Percentiles rank a stretch among this genome's conserved stretches.
These are phyloP conservation scores for Apteryx owenii DNA, from an alignment of 2,113 vertebrate species.

Conservation along the genomic window DNA sequence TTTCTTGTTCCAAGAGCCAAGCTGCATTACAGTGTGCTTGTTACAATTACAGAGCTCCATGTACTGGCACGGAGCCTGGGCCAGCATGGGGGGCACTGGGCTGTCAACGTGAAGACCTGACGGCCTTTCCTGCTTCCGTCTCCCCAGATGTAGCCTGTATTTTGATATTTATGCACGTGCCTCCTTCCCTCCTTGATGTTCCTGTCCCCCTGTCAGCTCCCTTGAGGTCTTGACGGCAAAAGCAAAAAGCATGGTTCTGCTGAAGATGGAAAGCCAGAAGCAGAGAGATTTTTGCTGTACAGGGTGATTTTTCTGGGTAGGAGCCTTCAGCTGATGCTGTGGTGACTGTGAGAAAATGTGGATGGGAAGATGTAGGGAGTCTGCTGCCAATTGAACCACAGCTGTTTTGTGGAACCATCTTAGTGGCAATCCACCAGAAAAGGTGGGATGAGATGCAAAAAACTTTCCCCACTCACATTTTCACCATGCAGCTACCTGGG, in stretches of 20 bases:
- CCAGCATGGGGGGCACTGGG: accelerated
- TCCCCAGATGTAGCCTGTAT: accelerated
- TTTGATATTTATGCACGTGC: background rate
- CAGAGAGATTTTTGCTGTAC: background rate
- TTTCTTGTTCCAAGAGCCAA: background rate
- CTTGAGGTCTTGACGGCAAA: background rate
- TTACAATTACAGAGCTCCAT: background rate
- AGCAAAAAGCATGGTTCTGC: accelerated
- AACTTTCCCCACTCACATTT: background rate
- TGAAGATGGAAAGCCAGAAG: background rate
- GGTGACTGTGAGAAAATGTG: background rate
- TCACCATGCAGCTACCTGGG: background rate
- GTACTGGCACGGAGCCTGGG: background rate
- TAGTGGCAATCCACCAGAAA: background rate
- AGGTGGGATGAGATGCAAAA: background rate
- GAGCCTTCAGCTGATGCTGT: background rate
- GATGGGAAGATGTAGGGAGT: background rate
- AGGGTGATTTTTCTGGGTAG: background rate
- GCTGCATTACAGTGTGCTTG: background rate
- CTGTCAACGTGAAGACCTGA: background rate
- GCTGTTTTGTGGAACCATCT: background rate
- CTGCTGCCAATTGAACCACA: background rate
- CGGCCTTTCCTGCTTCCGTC: background rate
- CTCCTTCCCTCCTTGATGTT: background rate
- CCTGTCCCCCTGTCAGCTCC: background rate